Evolutionary conservation across 2,113 vertebrate genomes (phyloP).

Genomic region (Leucopsar rothschildi): DNA sequence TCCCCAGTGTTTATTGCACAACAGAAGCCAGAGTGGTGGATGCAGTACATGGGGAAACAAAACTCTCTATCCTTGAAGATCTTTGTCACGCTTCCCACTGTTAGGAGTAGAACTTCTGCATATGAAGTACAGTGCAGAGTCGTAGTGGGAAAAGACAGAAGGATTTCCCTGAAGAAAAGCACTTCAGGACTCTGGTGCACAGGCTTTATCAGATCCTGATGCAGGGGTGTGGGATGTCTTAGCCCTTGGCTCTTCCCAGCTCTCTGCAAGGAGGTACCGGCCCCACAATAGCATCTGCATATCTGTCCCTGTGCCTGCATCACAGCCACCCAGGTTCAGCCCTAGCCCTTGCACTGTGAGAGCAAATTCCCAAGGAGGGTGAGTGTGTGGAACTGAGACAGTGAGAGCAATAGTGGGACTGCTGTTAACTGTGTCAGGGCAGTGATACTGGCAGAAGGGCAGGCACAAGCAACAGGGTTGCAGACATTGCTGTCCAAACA

Average conservation of each 20-base stretch:
- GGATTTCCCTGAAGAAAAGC: not conserved
- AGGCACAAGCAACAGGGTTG: not conserved
- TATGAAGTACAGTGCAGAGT: not conserved
- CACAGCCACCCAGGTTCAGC: not conserved
- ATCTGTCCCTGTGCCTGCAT: not conserved
- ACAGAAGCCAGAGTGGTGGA: not conserved
- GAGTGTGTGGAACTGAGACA: not conserved
- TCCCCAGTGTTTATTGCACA: not conserved
- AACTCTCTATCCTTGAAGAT: not conserved
- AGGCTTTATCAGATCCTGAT: not conserved
- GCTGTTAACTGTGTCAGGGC: rapidly evolving
- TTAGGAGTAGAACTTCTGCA: not conserved
- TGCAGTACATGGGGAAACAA: not conserved
- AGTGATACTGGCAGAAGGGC: not conserved
- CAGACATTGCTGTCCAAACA: not conserved
- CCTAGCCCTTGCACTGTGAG: no score
- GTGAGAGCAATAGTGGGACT: not conserved
- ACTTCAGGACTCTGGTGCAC: not conserved
- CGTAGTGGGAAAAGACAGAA: not conserved
- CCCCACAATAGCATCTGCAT: not conserved
- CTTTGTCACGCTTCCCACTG: not conserved
- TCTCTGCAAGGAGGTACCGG: not conserved
- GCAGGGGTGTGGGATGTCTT: not conserved
- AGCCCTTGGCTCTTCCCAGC: not conserved
- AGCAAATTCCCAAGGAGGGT: not conserved